phyloP scores from a whole-genome alignment of 2,888 invertebrate species.

The Diarsia brunnea region DNA sequence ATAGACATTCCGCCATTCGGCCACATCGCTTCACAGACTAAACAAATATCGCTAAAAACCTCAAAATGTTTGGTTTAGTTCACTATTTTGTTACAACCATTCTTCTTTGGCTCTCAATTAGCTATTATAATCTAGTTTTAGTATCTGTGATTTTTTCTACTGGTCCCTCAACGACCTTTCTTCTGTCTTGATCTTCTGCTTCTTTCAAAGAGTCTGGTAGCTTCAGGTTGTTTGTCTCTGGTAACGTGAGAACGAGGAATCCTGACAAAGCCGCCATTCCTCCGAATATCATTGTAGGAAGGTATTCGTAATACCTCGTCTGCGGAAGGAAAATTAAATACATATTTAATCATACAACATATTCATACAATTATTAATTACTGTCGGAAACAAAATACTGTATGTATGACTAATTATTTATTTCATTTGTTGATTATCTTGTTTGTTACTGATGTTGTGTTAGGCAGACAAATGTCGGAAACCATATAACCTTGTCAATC shows the following conservation, averaged over 20 bases:
- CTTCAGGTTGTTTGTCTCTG: conserved; percentile 91
- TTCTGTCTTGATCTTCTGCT: conserved; percentile 87
- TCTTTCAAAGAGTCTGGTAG: conserved; percentile 92
- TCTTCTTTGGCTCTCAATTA: conserved; percentile 59
- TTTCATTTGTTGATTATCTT: background rate
- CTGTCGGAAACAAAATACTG: background rate
- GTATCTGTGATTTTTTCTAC: conserved; percentile 65
- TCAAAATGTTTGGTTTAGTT: conserved; percentile 28
- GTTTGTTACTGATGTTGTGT: conserved; percentile 16
- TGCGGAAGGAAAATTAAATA: conserved; percentile 62
- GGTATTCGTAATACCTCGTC: conserved; percentile 85
- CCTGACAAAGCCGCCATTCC: conserved; percentile 90
- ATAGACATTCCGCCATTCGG: background rate
- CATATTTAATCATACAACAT: background rate
- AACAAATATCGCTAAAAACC: background rate
- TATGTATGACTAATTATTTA: background rate
- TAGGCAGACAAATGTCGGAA: conserved; percentile 3
- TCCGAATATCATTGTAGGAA: conserved; percentile 91
- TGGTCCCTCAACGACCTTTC: conserved; percentile 48
- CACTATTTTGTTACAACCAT: conserved; percentile 53
- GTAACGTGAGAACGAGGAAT: conserved; percentile 89
- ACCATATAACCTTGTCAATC: conserved; percentile 20
- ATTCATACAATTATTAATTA: background rate
- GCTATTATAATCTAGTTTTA: conserved; percentile 71
- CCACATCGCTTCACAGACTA: background rate